Evolutionary conservation across 2,888 invertebrate species (phyloP).

Genomic region (Rhaphigaster nebulosa): DNA sequence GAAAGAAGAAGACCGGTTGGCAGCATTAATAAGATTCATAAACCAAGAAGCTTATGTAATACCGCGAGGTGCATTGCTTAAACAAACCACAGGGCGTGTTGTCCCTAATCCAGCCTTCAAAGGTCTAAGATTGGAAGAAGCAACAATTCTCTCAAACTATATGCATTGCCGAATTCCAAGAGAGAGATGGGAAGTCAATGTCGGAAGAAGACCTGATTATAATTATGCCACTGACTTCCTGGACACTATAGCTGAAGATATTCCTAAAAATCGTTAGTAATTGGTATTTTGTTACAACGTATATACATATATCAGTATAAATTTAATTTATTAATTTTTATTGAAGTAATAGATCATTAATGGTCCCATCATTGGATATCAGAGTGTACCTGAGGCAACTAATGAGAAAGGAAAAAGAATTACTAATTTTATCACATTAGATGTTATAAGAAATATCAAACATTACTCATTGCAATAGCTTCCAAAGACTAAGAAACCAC

Average conservation of each 20-base stretch:
- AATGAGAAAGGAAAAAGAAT: no score
- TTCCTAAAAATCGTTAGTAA: conserved; percentile 71
- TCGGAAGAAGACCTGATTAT: conserved; percentile 83
- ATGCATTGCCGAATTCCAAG: conserved; percentile 81
- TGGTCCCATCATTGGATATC: no score
- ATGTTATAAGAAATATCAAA: no score
- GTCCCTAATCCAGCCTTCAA: conserved; percentile 80
- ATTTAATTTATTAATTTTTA: no score
- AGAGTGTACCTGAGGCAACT: no score
- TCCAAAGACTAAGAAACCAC: no score
- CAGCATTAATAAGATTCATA: conserved; percentile 79
- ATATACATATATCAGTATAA: no score
- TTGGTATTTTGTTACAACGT: no score
- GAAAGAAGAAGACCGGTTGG: conserved; percentile 84
- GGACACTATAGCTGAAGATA: conserved; percentile 84
- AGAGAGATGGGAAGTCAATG: conserved; percentile 81
- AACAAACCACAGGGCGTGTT: conserved; percentile 78
- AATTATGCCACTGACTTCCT: conserved; percentile 90
- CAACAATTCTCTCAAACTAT: conserved; percentile 80
- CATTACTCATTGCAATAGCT: no score
- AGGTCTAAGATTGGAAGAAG: conserved; percentile 77
- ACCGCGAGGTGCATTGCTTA: conserved; percentile 84
- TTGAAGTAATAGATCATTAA: no score
- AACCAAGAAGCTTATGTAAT: conserved; percentile 82
- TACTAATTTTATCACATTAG: no score